A percentile compares a stretch with the other conserved stretches of the same genome.
phyloP scores from a whole-genome alignment of 1,140 invertebrate genomes.

The Drosophila sturtevanti region DNA sequence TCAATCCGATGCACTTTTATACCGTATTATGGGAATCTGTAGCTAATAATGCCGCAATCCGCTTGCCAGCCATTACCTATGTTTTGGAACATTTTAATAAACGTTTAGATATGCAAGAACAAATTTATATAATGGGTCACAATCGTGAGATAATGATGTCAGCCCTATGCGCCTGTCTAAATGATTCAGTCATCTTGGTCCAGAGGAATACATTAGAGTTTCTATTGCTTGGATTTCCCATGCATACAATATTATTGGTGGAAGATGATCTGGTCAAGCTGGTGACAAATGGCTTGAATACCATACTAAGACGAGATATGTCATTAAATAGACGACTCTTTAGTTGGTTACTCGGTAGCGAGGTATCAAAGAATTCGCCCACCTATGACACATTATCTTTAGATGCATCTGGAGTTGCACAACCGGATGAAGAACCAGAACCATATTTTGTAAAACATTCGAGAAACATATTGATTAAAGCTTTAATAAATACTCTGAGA shows the following conservation, averaged over 20 bases:
- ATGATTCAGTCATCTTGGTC: slow-evolving; percentile 92
- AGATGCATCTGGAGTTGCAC: slow-evolving; percentile 34
- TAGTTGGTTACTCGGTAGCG: slow-evolving; percentile 91
- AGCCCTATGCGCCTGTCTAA: slow-evolving; percentile 85
- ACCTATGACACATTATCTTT: slow-evolving; percentile 76
- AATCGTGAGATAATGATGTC: slow-evolving; percentile 91
- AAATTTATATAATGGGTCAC: slow-evolving; percentile 93
- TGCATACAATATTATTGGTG: slow-evolving; percentile 91
- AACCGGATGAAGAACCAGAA: slow-evolving; percentile 74
- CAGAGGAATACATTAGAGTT: slow-evolving; percentile 95
- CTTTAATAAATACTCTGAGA: slow-evolving; percentile 86
- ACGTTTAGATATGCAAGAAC: slow-evolving; percentile 92
- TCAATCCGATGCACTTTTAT: slow-evolving; percentile 92
- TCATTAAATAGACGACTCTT: slow-evolving; percentile 94
- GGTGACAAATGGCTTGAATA: slow-evolving; percentile 91
- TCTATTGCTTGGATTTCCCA: slow-evolving; percentile 92
- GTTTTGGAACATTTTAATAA: slow-evolving; percentile 93
- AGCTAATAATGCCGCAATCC: slow-evolving; percentile 91
- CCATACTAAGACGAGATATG: slow-evolving; percentile 95
- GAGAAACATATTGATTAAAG: slow-evolving; percentile 87
- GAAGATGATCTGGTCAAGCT: slow-evolving; percentile 90
- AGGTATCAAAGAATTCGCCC: slow-evolving; percentile 86
- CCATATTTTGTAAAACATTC: slow-evolving; percentile 91
- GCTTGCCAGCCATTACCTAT: slow-evolving; percentile 92
- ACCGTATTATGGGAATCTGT: slow-evolving; percentile 95